These are phyloP conservation scores for Bubo scandiacus DNA, from an alignment of 2,113 vertebrate species.

Conservation along the genomic window DNA sequence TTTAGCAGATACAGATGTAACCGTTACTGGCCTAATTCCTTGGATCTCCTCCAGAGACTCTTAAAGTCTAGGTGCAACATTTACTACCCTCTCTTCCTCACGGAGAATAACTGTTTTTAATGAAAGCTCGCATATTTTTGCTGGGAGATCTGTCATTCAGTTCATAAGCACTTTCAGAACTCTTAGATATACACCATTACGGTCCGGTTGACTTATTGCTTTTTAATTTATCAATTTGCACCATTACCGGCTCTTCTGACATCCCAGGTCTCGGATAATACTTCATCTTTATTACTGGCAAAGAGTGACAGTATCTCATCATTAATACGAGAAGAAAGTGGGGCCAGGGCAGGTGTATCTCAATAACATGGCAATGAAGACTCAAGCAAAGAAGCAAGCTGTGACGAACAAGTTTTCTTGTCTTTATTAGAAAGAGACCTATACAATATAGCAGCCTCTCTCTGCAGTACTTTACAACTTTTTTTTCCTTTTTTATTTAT, in stretches of 20 bases:
- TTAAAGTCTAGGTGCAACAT: conserved; percentile 59
- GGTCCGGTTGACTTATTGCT: conserved; percentile 12
- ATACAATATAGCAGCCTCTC: conserved; percentile 82
- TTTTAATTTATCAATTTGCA: conserved; percentile 63
- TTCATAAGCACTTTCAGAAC: not conserved
- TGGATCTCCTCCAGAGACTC: conserved; percentile 56
- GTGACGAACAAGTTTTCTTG: conserved; percentile 62
- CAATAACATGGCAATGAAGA: not conserved
- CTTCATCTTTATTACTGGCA: conserved; percentile 69
- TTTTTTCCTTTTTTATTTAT: not conserved
- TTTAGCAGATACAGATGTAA: conserved; percentile 65
- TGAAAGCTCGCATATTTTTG: conserved; percentile 37
- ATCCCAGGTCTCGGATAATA: not conserved
- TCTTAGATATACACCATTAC: not conserved
- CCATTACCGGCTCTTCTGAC: conserved; percentile 1
- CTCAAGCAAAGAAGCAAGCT: not conserved
- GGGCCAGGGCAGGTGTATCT: not conserved
- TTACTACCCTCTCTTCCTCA: not conserved
- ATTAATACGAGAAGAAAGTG: not conserved
- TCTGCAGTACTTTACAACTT: conserved; percentile 81
- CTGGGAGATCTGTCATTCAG: conserved; percentile 9
- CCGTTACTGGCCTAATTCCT: conserved; percentile 50
- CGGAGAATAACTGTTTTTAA: conserved; percentile 29
- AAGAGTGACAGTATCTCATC: conserved; percentile 8
- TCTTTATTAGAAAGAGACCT: conserved; percentile 97